Evolutionary conservation across 2,113 vertebrate genomes (phyloP).

Genomic region (Phoxinus phoxinus): DNA sequence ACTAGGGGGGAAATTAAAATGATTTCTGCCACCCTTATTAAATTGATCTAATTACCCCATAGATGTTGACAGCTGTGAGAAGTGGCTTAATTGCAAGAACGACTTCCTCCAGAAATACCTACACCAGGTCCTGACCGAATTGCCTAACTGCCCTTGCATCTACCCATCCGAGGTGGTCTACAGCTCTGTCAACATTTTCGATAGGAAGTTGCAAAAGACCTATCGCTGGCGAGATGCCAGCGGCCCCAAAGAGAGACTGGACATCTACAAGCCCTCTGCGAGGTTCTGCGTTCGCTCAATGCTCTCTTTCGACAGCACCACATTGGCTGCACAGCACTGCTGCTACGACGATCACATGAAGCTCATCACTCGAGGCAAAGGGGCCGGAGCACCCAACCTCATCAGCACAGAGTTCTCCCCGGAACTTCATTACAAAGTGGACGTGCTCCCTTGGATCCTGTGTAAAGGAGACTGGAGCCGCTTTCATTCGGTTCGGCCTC

Average conservation of each 20-base stretch:
- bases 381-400: constrained; percentile 81
- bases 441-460: constrained; percentile 87
- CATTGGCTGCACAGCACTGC: constrained; percentile 85
- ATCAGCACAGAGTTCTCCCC: constrained; percentile 85
- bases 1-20: too few species aligned
- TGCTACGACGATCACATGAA: constrained; percentile 83
- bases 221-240: constrained; percentile 88
- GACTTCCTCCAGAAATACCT: constrained; percentile 87
- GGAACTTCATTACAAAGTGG: constrained; percentile 86
- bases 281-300: constrained; percentile 86
- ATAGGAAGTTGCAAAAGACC: constrained; percentile 76
- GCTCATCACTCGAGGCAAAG: constrained; percentile 87
- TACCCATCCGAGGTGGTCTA: constrained; percentile 84
- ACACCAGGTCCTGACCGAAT: constrained; percentile 80
- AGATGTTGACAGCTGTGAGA: constrained; percentile 90
- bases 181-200: constrained; percentile 78
- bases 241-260: constrained; percentile 82
- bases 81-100: constrained; percentile 89
- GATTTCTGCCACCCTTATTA: background rate
- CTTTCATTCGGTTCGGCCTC: constrained; percentile 81
- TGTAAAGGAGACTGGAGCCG: constrained; percentile 92
- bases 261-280: constrained; percentile 86
- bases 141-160: constrained; percentile 87
- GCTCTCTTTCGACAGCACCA: constrained; percentile 82
- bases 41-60: constrained; percentile 1